Percentiles rank a stretch among this genome's conserved stretches.
phyloP scores from a whole-genome alignment of 1,140 invertebrate species.

The Penaeus chinensis region DNA sequence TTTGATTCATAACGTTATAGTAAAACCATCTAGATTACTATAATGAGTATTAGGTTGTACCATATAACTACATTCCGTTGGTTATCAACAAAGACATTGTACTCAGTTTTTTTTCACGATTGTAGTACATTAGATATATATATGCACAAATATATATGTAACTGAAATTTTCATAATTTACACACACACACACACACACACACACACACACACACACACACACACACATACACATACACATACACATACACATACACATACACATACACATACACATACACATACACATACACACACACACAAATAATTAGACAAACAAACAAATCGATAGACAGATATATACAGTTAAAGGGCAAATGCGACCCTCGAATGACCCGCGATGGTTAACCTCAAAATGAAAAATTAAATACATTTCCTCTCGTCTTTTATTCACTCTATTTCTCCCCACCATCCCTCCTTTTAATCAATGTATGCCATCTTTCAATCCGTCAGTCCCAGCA shows the following conservation, averaged over 20 bases:
- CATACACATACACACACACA: background rate
- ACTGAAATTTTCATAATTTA: background rate
- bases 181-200: slow-evolving; percentile 6
- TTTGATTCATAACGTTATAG: too few relatives aligned
- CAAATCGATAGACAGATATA: background rate
- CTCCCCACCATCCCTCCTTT: too few relatives aligned
- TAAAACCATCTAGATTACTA: too few relatives aligned
- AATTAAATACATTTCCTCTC: background rate
- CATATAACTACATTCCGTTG: too few relatives aligned
- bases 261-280: background rate
- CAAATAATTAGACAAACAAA: background rate
- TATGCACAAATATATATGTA: slow-evolving; percentile 4
- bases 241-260: background rate
- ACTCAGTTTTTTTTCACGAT: too few relatives aligned
- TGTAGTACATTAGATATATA: background rate
- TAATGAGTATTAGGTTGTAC: too few relatives aligned
- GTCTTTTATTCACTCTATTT: background rate
- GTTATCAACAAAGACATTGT: too few relatives aligned
- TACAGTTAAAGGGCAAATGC: background rate
- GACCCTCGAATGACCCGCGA: background rate
- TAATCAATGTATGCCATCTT: too few relatives aligned
- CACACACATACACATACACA: background rate
- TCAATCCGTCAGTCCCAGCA: too few relatives aligned
- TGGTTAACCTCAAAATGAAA: background rate
- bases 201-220: background rate